These are phyloP conservation scores for Eudyptes chrysolophus DNA, from an alignment of 2,113 vertebrate genomes.

Conservation along the genomic window DNA sequence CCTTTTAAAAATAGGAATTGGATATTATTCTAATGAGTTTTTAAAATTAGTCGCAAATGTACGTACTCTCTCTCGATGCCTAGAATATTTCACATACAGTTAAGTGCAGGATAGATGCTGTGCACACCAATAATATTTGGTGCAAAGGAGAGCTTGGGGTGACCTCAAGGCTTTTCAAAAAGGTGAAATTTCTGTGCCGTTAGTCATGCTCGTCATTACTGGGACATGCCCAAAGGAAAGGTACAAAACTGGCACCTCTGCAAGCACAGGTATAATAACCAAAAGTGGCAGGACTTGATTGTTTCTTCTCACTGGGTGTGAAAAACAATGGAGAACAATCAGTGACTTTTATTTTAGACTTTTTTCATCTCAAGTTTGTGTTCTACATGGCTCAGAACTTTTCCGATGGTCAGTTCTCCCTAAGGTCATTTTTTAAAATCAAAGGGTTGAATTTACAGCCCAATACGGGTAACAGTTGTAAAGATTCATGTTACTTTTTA, in stretches of 20 bases:
- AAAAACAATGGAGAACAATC: neutral
- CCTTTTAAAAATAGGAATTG: slow-evolving; percentile 18
- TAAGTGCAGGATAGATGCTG: neutral
- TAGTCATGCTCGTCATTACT: neutral
- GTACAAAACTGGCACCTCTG: neutral
- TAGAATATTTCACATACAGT: neutral
- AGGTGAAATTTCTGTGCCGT: neutral
- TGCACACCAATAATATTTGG: neutral
- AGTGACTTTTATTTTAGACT: neutral
- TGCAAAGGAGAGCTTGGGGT: neutral
- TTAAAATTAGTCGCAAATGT: neutral
- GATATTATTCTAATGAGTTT: neutral
- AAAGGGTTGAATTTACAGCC: neutral
- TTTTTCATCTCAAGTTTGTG: neutral
- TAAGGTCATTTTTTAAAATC: neutral
- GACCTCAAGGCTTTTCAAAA: neutral
- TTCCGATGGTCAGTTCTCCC: neutral
- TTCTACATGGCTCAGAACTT: neutral
- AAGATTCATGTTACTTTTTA: neutral
- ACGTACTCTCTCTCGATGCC: neutral
- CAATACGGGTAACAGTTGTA: neutral
- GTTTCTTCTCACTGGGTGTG: neutral
- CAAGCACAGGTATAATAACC: neutral
- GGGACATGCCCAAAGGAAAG: neutral
- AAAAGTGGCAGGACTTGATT: neutral